Percentiles rank a stretch among this genome's conserved stretches.
phyloP scores from a whole-genome alignment of 2,113 vertebrate species.

The Pluvialis apricaria region DNA sequence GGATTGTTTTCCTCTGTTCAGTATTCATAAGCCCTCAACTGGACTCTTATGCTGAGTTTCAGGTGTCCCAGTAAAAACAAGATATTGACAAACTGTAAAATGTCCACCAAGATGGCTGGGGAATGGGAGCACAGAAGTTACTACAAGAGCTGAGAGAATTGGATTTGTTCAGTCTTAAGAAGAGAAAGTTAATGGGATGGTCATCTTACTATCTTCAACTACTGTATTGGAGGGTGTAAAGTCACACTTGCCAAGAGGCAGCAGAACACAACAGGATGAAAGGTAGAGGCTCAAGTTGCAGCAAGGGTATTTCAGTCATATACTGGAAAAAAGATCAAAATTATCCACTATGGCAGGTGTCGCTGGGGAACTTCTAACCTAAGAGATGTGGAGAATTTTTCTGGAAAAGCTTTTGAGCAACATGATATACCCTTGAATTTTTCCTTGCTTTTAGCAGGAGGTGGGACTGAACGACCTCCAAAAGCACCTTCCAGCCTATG shows the following conservation, averaged over 20 bases:
- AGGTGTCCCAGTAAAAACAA: background rate
- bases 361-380: background rate
- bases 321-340: background rate
- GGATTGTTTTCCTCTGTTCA: background rate
- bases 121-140: background rate
- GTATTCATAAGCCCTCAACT: background rate
- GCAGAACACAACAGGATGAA: background rate
- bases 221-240: background rate
- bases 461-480: background rate
- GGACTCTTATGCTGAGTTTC: background rate
- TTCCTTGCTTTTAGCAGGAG: background rate
- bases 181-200: background rate
- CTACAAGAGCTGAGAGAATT: background rate
- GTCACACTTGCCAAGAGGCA: background rate
- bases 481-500: background rate
- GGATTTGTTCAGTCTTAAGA: background rate
- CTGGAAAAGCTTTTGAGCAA: background rate
- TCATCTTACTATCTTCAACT: background rate
- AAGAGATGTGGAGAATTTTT: background rate
- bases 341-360: background rate
- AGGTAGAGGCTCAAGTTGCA: background rate
- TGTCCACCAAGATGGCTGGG: background rate
- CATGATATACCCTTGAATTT: fast-evolving
- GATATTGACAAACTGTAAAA: background rate
- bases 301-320: background rate